These are phyloP conservation scores for Mola mola DNA, from an alignment of 2,113 vertebrate genomes.

Conservation along the genomic window DNA sequence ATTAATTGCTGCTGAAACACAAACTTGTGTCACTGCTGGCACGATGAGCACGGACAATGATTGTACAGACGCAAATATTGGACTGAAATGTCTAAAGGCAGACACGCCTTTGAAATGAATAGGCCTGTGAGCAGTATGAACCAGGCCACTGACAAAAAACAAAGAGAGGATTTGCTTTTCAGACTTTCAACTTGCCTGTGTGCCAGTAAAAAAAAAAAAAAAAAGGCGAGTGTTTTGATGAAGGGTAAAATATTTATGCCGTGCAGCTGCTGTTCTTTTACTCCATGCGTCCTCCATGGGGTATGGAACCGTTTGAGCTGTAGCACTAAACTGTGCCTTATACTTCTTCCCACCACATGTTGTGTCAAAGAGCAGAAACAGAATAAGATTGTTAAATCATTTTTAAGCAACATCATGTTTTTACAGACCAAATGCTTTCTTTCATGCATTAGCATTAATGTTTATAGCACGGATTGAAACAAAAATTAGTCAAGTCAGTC, in stretches of 20 bases:
- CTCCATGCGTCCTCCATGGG: too few species aligned
- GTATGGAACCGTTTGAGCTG: too few species aligned
- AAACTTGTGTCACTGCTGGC: conserved; percentile 19
- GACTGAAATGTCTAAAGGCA: conserved; percentile 25
- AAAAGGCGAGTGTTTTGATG: conserved; percentile 15
- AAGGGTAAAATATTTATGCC: conserved; percentile 41
- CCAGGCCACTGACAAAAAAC: conserved; percentile 38
- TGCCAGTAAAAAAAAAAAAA: conserved; percentile 19
- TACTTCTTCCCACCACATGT: too few species aligned
- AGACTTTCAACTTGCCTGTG: conserved; percentile 26
- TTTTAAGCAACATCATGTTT: conserved; percentile 13
- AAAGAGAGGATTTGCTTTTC: conserved; percentile 52
- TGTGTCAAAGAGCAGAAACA: too few species aligned
- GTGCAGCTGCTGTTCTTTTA: too few species aligned
- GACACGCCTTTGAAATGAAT: too few species aligned
- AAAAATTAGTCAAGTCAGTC: too few species aligned
- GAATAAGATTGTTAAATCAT: too few species aligned
- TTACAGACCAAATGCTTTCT: too few species aligned
- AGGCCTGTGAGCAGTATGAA: too few species aligned
- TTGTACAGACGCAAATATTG: conserved; percentile 28
- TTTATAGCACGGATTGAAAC: not conserved
- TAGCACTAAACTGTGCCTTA: too few species aligned
- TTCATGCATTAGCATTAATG: not conserved
- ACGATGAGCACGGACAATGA: conserved; percentile 47
- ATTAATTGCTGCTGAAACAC: conserved; percentile 46